Conservation (phyloP, 2,888 invertebrate species). For the Torymus texanus region DNA sequence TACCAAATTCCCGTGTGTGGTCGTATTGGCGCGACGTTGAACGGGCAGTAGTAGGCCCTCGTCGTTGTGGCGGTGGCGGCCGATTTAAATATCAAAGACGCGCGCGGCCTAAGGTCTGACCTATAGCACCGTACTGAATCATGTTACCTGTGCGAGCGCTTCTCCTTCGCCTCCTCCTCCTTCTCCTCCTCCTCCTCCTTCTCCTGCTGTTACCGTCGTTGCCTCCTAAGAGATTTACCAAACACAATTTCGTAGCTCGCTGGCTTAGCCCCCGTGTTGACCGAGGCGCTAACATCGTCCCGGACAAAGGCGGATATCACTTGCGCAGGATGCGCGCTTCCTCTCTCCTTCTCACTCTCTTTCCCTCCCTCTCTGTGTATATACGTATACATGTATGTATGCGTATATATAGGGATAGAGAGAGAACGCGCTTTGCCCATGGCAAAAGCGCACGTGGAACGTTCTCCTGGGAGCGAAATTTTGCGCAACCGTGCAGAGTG, state of each 20-base stretch:
- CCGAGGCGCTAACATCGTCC: slow-evolving; percentile 70
- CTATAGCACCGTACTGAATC: slow-evolving; percentile 74
- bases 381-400: no score
- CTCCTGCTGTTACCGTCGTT: neutral
- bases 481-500: no score
- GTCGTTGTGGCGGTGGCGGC: slow-evolving; percentile 29
- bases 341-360: no score
- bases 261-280: slow-evolving; percentile 63
- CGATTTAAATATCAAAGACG: slow-evolving; percentile 74
- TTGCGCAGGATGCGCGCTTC: slow-evolving; percentile 11
- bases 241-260: slow-evolving; percentile 61
- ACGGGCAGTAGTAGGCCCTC: neutral
- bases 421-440: no score
- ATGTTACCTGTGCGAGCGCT: slow-evolving; percentile 70
- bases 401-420: no score
- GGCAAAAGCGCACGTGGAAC: no score
- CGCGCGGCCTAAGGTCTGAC: slow-evolving; percentile 73
- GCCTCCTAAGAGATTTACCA: slow-evolving; percentile 62
- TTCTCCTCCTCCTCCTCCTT: neutral
- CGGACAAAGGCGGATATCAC: slow-evolving; percentile 53
- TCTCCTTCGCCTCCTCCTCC: neutral
- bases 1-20: slow-evolving; percentile 73
- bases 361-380: no score
- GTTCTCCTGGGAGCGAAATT: no score
- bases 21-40: slow-evolving; percentile 59